Conservation (phyloP, 1,140 invertebrate genomes). For the Cheumatopsyche charites region DNA sequence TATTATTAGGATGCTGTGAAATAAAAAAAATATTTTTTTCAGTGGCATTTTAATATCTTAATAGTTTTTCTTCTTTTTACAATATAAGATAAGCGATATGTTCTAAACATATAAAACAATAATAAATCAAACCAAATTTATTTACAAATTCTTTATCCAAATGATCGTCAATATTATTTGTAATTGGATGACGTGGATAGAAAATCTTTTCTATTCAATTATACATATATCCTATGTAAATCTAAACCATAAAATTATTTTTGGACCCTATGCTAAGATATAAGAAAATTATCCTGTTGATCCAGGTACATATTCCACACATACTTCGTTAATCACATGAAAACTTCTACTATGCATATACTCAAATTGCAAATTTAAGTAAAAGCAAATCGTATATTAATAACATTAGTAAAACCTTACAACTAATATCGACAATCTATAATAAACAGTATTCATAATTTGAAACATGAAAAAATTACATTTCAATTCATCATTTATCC, state of each 20-base stretch:
- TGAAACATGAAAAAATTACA: no score
- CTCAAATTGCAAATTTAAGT: neutral
- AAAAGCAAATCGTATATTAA: no score
- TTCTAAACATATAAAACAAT: no score
- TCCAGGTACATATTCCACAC: slow-evolving; percentile 19
- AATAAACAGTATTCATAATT: no score
- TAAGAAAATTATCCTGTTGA: slow-evolving; percentile 27
- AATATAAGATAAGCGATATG: slow-evolving; percentile 38
- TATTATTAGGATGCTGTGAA: neutral
- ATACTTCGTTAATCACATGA: neutral
- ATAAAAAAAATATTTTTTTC: slow-evolving; percentile 4
- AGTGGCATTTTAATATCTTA: slow-evolving; percentile 32
- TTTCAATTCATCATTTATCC: no score
- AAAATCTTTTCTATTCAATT: neutral
- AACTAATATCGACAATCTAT: no score
- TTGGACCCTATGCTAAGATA: slow-evolving; percentile 33
- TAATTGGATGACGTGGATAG: neutral
- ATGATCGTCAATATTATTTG: neutral
- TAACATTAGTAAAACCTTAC: no score
- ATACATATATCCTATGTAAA: neutral
- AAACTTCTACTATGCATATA: neutral
- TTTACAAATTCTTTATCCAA: neutral
- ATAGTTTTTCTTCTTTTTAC: slow-evolving; percentile 27
- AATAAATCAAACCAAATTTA: neutral
- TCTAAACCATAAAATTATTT: slow-evolving; percentile 4